Percentiles rank a stretch among this genome's conserved stretches.
These are phyloP conservation scores for Aurelia aurita complex sp. Pacific DNA, from an alignment of 30 jellyfish, hydroid and myxozoan species.

Conservation along the genomic window DNA sequence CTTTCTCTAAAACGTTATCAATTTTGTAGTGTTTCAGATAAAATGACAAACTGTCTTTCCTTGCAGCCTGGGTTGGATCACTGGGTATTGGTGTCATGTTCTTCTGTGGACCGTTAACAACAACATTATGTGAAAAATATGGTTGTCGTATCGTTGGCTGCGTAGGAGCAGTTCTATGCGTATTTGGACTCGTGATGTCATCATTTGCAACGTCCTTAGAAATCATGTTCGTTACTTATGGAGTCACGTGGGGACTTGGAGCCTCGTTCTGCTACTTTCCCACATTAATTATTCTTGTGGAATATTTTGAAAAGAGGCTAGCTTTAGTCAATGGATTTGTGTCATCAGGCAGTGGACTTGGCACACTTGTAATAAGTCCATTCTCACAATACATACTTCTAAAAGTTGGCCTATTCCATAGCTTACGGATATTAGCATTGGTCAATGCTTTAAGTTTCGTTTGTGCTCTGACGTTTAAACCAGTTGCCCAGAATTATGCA, in stretches of 20 bases:
- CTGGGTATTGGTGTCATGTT: slow-evolving; percentile 98
- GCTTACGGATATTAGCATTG: slow-evolving; percentile 76
- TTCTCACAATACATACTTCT: slow-evolving; percentile 68
- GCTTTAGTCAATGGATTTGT: slow-evolving; percentile 98
- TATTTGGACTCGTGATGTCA: slow-evolving; percentile 87
- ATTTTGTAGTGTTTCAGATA: not conserved
- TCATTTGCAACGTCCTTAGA: slow-evolving; percentile 85
- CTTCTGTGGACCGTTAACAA: slow-evolving; percentile 96
- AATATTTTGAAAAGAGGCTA: slow-evolving; percentile 91
- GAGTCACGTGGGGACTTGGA: slow-evolving; percentile 99
- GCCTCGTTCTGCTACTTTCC: slow-evolving; percentile 98
- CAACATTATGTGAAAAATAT: slow-evolving; percentile 84
- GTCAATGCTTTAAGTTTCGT: slow-evolving; percentile 63
- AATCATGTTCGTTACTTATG: slow-evolving; percentile 93
- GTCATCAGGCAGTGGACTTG: slow-evolving; percentile 97
- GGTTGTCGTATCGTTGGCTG: slow-evolving; percentile 88
- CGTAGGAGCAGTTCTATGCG: slow-evolving; percentile 89
- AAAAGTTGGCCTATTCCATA: slow-evolving; percentile 61
- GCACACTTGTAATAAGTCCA: slow-evolving; percentile 96
- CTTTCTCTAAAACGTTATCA: not conserved
- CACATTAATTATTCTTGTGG: slow-evolving; percentile 86
- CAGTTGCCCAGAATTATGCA: slow-evolving; percentile 76
- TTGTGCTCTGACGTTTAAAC: slow-evolving; percentile 82
- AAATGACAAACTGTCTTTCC: not conserved
- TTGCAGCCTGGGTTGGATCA: slow-evolving; percentile 96